These are phyloP conservation scores for Lepus timidus DNA, from an alignment of 2,113 vertebrate genomes.

Conservation along the genomic window DNA sequence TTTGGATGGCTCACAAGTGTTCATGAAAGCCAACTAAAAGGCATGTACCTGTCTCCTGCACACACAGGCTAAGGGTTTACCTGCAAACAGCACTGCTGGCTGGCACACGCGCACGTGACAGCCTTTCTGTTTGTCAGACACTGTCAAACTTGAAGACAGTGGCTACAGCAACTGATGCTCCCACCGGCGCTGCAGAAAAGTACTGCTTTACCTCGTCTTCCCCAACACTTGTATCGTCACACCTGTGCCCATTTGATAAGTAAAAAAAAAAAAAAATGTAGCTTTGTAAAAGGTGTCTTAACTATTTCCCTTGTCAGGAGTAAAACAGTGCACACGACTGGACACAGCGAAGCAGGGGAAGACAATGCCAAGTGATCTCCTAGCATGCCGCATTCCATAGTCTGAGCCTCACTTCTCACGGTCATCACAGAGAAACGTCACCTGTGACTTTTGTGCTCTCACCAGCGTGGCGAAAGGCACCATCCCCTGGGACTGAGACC, in stretches of 20 bases:
- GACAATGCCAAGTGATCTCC: not conserved
- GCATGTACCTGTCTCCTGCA: not conserved
- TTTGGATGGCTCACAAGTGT: not conserved
- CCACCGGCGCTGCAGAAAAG: not conserved
- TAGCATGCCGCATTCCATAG: not conserved
- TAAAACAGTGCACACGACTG: not conserved
- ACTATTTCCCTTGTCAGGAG: not conserved
- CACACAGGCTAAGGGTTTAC: not conserved
- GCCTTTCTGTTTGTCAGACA: not conserved
- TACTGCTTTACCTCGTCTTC: not conserved
- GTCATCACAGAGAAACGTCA: not conserved
- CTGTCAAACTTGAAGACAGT: not conserved
- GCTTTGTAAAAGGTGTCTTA: not conserved
- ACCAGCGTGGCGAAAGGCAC: not conserved
- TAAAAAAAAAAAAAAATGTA: slow-evolving; percentile 2
- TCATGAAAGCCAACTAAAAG: not conserved
- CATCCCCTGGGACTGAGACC: not conserved
- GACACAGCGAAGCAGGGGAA: not conserved
- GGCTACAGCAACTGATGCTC: not conserved
- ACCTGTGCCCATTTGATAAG: not conserved
- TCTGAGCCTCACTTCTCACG: not conserved
- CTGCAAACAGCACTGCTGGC: not conserved
- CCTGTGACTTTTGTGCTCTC: slow-evolving; percentile 1
- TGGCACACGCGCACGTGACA: not conserved
- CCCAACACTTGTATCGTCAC: not conserved